Percentiles rank a stretch among this genome's conserved stretches.
Evolutionary conservation across 2,113 vertebrate species (phyloP).

Genomic region (Hippocampus comes): DNA sequence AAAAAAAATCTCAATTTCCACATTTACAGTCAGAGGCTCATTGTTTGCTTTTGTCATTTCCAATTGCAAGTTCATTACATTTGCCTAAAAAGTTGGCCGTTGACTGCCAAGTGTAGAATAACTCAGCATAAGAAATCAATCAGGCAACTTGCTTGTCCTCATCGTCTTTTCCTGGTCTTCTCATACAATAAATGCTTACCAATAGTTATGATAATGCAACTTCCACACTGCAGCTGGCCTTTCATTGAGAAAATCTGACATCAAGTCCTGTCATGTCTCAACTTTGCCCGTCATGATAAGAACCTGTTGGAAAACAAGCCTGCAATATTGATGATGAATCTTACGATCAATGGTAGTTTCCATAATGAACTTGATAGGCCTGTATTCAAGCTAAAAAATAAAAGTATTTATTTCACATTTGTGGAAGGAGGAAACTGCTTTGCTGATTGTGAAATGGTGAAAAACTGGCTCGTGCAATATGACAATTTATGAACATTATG

Average conservation of each 20-base stretch:
- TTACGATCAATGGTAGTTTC: not conserved
- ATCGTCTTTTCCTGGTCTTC: slow-evolving; percentile 43
- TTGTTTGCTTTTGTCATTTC: slow-evolving; percentile 65
- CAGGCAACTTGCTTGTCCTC: slow-evolving; percentile 5
- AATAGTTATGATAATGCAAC: slow-evolving; percentile 43
- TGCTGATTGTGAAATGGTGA: too few species aligned
- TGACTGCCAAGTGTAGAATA: not conserved
- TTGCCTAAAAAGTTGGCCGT: slow-evolving; percentile 38
- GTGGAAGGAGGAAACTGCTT: too few species aligned
- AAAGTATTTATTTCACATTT: too few species aligned
- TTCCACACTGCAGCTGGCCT: slow-evolving; percentile 48
- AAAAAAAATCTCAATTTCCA: slow-evolving; percentile 64
- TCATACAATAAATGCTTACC: slow-evolving; percentile 35
- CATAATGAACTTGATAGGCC: not conserved
- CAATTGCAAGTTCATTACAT: slow-evolving; percentile 64
- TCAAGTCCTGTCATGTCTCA: slow-evolving; percentile 58
- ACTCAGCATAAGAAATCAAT: not conserved
- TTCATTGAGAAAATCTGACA: slow-evolving; percentile 56
- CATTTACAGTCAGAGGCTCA: slow-evolving; percentile 58
- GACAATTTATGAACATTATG: too few species aligned
- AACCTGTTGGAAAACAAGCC: not conserved
- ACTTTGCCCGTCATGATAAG: slow-evolving; percentile 39
- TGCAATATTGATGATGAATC: not conserved
- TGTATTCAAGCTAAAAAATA: not conserved
- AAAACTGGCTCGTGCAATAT: too few species aligned